Conservation (phyloP, 2,888 invertebrate species). For the Sericinus montela region DNA sequence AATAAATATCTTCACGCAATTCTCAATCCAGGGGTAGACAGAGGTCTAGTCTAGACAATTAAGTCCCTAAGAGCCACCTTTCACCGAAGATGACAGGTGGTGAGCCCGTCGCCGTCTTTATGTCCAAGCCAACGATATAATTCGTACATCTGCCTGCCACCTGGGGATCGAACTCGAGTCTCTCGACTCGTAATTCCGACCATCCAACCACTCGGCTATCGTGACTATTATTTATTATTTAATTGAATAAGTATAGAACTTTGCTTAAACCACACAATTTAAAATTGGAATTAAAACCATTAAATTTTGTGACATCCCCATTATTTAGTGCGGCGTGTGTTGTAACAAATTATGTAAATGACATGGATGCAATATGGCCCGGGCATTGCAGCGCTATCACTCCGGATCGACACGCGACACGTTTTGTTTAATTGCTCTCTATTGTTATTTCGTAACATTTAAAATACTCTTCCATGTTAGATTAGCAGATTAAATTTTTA, state of each 20-base stretch:
- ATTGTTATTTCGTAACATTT: slow-evolving; percentile 54
- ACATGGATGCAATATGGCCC: slow-evolving; percentile 73
- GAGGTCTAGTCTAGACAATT: too few relatives aligned
- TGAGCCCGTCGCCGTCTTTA: too few relatives aligned
- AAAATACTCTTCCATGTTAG: slow-evolving; percentile 20
- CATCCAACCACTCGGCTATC: too few relatives aligned
- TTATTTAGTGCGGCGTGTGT: slow-evolving; percentile 31
- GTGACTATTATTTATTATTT: neutral
- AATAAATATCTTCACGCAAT: too few relatives aligned
- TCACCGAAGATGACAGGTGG: too few relatives aligned
- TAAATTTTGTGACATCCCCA: slow-evolving; percentile 29
- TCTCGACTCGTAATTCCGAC: too few relatives aligned
- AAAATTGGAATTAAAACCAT: slow-evolving; percentile 26
- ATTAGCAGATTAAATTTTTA: neutral
- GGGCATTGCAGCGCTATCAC: slow-evolving; percentile 63
- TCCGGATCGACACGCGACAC: slow-evolving; percentile 66
- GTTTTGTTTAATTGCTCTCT: slow-evolving; percentile 38
- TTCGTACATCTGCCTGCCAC: too few relatives aligned
- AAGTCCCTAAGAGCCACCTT: too few relatives aligned
- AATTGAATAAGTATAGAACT: neutral
- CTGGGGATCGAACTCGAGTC: too few relatives aligned
- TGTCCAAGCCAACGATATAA: too few relatives aligned
- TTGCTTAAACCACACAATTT: slow-evolving; percentile 1
- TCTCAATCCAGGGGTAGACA: too few relatives aligned
- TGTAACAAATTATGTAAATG: slow-evolving; percentile 71